phyloP scores from a whole-genome alignment of 2,888 invertebrate genomes.

The Cryptophagus acutangulus region DNA sequence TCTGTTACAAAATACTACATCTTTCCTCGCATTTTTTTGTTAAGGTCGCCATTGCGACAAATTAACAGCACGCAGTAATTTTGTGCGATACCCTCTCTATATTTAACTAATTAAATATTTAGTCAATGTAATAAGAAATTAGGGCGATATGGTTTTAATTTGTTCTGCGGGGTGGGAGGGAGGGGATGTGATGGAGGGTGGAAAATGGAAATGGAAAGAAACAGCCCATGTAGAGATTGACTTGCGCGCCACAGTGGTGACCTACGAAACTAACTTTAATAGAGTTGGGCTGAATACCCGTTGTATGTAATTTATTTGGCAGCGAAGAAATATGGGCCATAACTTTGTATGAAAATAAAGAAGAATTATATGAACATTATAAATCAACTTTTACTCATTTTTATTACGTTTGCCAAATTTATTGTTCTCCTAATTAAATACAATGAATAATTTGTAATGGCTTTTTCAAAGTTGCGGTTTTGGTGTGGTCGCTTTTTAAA shows the following conservation, averaged over 20 bases:
- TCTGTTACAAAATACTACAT: no score
- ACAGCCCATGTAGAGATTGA: neutral
- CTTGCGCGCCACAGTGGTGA: constrained; percentile 42
- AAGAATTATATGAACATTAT: constrained; percentile 50
- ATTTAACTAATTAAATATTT: no score
- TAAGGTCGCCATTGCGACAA: no score
- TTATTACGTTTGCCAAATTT: constrained; percentile 45
- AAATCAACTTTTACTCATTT: constrained; percentile 48
- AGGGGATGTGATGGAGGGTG: no score
- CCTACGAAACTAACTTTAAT: constrained; percentile 48
- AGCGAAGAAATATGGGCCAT: constrained; percentile 49
- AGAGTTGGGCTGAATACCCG: constrained; percentile 48
- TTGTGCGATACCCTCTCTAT: no score
- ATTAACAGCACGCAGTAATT: no score
- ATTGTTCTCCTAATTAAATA: constrained; percentile 43
- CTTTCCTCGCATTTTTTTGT: no score
- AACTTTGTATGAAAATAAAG: constrained; percentile 51
- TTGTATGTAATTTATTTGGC: constrained; percentile 50
- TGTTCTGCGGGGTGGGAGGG: no score
- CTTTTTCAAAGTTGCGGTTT: constrained; percentile 9
- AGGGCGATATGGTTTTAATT: no score
- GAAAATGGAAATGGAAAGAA: neutral
- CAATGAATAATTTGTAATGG: constrained; percentile 38
- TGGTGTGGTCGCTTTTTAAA: constrained; percentile 8
- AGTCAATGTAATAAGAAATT: no score